These are phyloP conservation scores for Drosophila demipolita DNA, from an alignment of 2,888 invertebrate species.

Conservation along the genomic window DNA sequence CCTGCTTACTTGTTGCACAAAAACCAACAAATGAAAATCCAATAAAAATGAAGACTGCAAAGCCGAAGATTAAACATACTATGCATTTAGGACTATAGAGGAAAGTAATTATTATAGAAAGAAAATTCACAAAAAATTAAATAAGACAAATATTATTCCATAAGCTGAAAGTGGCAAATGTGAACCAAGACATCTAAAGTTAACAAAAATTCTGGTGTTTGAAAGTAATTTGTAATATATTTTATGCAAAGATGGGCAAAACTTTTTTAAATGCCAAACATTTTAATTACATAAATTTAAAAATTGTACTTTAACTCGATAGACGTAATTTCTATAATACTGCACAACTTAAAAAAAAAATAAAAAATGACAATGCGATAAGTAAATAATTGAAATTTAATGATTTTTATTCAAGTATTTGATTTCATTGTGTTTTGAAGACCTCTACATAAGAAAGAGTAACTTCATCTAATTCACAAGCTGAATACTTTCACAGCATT, in stretches of 20 bases:
- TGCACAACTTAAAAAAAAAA: no score
- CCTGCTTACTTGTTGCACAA: constrained; percentile 54
- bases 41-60: not conserved
- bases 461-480: not conserved
- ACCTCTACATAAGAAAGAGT: not conserved
- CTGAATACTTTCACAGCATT: constrained; percentile 12
- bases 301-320: not conserved
- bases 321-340: not conserved
- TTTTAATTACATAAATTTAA: not conserved
- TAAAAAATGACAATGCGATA: no score
- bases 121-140: not conserved
- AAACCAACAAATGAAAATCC: constrained; percentile 9
- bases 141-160: not conserved
- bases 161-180: not conserved
- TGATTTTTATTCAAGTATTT: not conserved
- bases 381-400: no score
- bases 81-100: not conserved
- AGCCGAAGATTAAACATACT: constrained; percentile 16
- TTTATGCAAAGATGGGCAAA: not conserved
- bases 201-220: not conserved
- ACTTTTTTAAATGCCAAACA: not conserved
- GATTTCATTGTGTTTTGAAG: not conserved
- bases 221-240: no score
- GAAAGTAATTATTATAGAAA: not conserved
- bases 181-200: not conserved